Percentiles rank a stretch among this genome's conserved stretches.
Evolutionary conservation across 2,113 vertebrate genomes (phyloP).

Genomic region (Ramphastos sulfuratus): DNA sequence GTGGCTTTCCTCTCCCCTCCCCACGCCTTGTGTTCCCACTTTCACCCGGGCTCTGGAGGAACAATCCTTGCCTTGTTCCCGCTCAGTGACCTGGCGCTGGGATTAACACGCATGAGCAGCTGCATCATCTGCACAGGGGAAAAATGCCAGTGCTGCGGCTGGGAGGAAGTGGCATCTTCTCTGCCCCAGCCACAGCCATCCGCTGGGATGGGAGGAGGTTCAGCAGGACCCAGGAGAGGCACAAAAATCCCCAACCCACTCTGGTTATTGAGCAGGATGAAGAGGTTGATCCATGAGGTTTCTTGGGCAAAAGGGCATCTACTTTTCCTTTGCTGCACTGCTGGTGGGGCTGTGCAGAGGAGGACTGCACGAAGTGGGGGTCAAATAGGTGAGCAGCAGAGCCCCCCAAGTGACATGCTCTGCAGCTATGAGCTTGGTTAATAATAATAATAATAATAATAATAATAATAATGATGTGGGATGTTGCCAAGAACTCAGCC

Average conservation of each 20-base stretch:
- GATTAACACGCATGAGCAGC: conserved; percentile 9
- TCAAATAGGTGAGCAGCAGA: neutral
- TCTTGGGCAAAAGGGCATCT: neutral
- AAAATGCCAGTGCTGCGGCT: rapidly evolving
- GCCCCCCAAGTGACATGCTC: neutral
- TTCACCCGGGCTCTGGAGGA: neutral
- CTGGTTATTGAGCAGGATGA: neutral
- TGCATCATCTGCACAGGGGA: neutral
- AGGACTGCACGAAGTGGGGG: neutral
- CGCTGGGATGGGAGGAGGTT: too few relatives aligned
- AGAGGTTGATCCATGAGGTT: neutral
- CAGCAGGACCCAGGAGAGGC: rapidly evolving
- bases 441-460: neutral
- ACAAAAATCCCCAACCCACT: rapidly evolving
- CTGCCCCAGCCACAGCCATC: neutral
- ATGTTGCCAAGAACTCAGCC: neutral
- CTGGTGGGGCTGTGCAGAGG: neutral
- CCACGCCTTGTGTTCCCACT: neutral
- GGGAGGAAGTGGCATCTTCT: rapidly evolving
- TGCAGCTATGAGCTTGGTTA: neutral
- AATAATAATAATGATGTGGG: neutral
- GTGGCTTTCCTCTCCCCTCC: neutral
- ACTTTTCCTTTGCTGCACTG: rapidly evolving
- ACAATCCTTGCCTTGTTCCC: conserved; percentile 59
- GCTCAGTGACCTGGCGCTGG: conserved; percentile 9